phyloP scores from a whole-genome alignment of 2,113 vertebrate genomes.

The human region DNA sequence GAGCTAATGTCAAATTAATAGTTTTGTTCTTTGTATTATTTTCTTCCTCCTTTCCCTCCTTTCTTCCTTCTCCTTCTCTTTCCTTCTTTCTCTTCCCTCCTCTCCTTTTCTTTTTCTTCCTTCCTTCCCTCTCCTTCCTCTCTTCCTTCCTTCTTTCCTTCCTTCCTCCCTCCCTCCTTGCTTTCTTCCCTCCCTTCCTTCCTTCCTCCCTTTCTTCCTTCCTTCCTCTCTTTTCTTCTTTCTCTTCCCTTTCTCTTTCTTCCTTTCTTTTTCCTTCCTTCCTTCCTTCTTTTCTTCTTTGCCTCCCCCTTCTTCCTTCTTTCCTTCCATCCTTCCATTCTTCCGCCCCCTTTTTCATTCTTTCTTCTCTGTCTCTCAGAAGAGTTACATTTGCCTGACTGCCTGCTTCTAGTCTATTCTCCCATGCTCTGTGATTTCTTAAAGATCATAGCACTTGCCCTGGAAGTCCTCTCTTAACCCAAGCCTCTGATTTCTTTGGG shows the following conservation, averaged over 20 bases:
- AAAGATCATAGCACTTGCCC: background rate
- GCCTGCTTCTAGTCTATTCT: background rate
- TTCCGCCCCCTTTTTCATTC: background rate
- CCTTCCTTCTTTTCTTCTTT: no score
- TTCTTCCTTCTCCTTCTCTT: accelerated
- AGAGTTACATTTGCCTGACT: background rate
- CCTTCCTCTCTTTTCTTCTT: background rate
- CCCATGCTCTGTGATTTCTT: background rate
- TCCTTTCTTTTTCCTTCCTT: background rate
- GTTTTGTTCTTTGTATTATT: background rate
- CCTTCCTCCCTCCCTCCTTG: background rate
- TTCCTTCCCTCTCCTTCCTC: background rate
- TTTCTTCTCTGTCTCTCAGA: background rate
- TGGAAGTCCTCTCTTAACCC: background rate
- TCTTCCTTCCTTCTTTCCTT: background rate
- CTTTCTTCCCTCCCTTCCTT: background rate
- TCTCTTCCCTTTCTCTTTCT: accelerated
- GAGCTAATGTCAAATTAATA: background rate
- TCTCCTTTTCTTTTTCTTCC: accelerated
- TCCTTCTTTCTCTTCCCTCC: accelerated
- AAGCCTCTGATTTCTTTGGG: background rate
- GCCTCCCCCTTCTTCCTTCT: background rate
- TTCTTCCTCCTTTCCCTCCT: no score
- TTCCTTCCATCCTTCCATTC: no score
- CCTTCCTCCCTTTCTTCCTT: background rate